Percentiles rank a stretch among this genome's conserved stretches.
phyloP scores from a whole-genome alignment of 2,888 invertebrate species.

The Octonoba sinensis region DNA sequence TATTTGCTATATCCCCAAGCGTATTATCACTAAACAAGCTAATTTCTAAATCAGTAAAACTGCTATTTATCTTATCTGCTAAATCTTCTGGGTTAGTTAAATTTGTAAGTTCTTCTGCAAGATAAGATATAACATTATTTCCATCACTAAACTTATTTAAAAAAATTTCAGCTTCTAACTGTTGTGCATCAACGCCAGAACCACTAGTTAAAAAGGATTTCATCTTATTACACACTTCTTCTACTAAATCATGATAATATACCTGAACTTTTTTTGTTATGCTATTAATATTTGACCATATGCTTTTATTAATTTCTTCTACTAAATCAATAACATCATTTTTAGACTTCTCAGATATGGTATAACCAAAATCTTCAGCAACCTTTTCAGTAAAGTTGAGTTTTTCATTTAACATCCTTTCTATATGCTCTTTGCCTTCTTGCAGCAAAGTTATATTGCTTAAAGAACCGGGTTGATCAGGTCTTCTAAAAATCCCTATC shows the following conservation, averaged over 20 bases:
- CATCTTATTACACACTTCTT: not conserved
- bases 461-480: constrained; percentile 8
- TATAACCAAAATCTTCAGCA: constrained; percentile 12
- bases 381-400: constrained; percentile 15
- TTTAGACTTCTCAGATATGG: constrained; percentile 17
- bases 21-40: not conserved
- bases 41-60: not conserved
- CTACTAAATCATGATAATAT: not conserved
- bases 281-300: not conserved
- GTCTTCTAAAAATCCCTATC: constrained; percentile 24
- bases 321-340: constrained; percentile 19
- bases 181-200: not conserved
- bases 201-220: not conserved
- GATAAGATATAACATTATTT: not conserved
- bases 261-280: not conserved
- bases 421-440: not conserved
- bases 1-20: not conserved
- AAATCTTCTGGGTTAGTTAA: not conserved
- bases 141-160: not conserved
- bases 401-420: constrained; percentile 8
- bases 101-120: not conserved
- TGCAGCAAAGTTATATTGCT: constrained; percentile 12
- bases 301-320: constrained; percentile 12
- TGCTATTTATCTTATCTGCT: not conserved
- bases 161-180: constrained; percentile 8